Percentiles rank a stretch among this genome's conserved stretches.
phyloP scores from a whole-genome alignment of 2,797 vertebrate species.

The Enteromius mattozi region DNA sequence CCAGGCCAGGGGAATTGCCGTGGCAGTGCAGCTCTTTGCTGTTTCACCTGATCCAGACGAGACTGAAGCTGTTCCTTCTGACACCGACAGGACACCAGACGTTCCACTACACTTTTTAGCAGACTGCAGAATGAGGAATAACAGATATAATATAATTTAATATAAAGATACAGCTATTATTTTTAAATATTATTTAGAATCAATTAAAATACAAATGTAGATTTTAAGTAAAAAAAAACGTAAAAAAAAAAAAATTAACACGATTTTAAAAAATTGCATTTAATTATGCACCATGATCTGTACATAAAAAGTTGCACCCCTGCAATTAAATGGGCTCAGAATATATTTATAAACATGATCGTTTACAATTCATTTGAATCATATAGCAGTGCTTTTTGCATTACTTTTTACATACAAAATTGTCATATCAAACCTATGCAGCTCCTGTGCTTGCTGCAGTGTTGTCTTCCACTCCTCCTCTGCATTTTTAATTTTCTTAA shows the following conservation, averaged over 20 bases:
- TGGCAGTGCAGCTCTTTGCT: conserved; percentile 66
- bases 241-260: not conserved
- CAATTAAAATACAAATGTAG: not conserved
- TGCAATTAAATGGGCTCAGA: not conserved
- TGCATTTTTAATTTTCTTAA: conserved; percentile 38
- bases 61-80: conserved; percentile 64
- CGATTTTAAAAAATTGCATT: not conserved
- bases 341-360: not conserved
- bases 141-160: not conserved
- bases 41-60: conserved; percentile 70
- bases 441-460: conserved; percentile 40
- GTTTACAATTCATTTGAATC: not conserved
- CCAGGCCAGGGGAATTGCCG: conserved; percentile 79
- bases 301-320: not conserved
- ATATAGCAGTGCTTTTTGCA: not conserved
- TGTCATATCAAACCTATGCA: conserved; percentile 51
- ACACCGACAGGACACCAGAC: conserved; percentile 65
- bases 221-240: not conserved
- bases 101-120: conserved; percentile 69
- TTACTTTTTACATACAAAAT: not conserved
- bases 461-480: conserved; percentile 54
- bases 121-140: conserved; percentile 62
- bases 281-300: not conserved
- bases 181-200: not conserved
- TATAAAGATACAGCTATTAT: not conserved